A percentile compares a stretch with the other conserved stretches of the same genome.
These are phyloP conservation scores for Typhlomys cinereus DNA, from an alignment of 2,113 vertebrate genomes.

Conservation along the genomic window DNA sequence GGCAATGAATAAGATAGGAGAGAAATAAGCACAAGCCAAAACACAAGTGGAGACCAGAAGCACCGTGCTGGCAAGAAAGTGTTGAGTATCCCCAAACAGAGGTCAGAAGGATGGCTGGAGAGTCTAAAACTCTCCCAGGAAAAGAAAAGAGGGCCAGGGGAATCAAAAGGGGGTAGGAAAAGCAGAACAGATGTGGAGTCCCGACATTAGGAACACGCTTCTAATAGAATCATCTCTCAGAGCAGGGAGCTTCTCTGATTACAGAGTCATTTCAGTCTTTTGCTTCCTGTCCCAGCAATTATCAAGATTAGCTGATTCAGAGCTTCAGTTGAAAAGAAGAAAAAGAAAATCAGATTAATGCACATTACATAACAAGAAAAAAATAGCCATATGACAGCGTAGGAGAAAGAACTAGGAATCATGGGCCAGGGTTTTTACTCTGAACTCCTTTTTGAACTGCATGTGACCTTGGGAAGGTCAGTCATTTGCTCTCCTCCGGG, in stretches of 20 bases:
- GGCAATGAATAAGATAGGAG: background rate
- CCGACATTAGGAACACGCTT: background rate
- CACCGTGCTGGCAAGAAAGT: background rate
- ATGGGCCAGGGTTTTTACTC: background rate
- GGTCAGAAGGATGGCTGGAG: background rate
- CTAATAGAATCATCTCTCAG: slow-evolving; percentile 41
- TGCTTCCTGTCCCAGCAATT: slow-evolving; percentile 70
- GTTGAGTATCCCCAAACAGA: background rate
- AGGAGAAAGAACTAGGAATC: slow-evolving; percentile 27
- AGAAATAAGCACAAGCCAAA: background rate
- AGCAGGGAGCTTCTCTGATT: slow-evolving; percentile 63
- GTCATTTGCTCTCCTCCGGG: slow-evolving; percentile 1
- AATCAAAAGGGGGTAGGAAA: background rate
- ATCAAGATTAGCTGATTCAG: slow-evolving; percentile 73
- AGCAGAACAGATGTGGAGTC: slow-evolving; percentile 37
- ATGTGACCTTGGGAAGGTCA: background rate
- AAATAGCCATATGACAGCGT: slow-evolving; percentile 30
- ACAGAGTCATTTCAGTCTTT: slow-evolving; percentile 57
- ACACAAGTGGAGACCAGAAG: background rate
- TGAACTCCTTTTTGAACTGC: slow-evolving; percentile 13
- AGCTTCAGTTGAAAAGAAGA: slow-evolving; percentile 55
- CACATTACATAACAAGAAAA: slow-evolving; percentile 55
- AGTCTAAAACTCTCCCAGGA: background rate
- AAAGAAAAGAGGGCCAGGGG: background rate
- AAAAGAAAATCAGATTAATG: slow-evolving; percentile 66